Conservation (phyloP, 1,140 invertebrate species). For the Spodoptera litura region DNA sequence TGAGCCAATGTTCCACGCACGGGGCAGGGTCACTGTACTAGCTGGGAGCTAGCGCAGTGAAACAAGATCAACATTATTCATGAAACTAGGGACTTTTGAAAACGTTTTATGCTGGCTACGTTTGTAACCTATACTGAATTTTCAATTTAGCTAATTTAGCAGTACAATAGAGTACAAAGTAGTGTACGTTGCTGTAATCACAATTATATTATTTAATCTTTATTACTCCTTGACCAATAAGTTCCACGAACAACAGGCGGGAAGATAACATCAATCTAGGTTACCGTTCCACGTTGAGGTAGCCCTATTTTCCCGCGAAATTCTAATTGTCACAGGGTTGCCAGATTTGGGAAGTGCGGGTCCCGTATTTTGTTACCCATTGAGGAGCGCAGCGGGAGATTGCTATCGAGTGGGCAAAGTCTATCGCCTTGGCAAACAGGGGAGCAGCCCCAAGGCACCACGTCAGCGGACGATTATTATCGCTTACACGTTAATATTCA, state of each 20-base stretch:
- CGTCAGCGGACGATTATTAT: constrained; percentile 68
- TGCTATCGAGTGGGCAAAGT: constrained; percentile 65
- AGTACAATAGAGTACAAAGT: too few relatives aligned
- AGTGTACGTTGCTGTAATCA: too few relatives aligned
- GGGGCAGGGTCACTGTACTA: constrained; percentile 25
- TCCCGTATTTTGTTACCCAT: constrained; percentile 59
- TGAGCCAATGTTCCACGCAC: constrained; percentile 75
- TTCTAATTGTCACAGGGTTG: constrained; percentile 62
- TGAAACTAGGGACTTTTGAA: too few relatives aligned
- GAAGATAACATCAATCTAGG: constrained; percentile 4
- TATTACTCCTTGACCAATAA: background rate
- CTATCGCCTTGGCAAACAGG: constrained; percentile 61
- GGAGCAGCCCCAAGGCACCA: constrained; percentile 45
- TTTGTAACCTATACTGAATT: too few relatives aligned
- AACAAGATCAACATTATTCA: background rate
- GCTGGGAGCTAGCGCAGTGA: background rate
- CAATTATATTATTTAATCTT: too few relatives aligned
- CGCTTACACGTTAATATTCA: constrained; percentile 67
- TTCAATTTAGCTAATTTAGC: too few relatives aligned
- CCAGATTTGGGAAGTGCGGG: constrained; percentile 62
- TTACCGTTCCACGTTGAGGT: background rate
- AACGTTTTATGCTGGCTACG: too few relatives aligned
- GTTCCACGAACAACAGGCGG: background rate
- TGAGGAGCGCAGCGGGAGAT: constrained; percentile 58
- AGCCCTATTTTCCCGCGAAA: constrained; percentile 50